Percentiles rank a stretch among this genome's conserved stretches.
phyloP scores from a whole-genome alignment of 1,140 invertebrate genomes.

The Odontomachus brunneus region DNA sequence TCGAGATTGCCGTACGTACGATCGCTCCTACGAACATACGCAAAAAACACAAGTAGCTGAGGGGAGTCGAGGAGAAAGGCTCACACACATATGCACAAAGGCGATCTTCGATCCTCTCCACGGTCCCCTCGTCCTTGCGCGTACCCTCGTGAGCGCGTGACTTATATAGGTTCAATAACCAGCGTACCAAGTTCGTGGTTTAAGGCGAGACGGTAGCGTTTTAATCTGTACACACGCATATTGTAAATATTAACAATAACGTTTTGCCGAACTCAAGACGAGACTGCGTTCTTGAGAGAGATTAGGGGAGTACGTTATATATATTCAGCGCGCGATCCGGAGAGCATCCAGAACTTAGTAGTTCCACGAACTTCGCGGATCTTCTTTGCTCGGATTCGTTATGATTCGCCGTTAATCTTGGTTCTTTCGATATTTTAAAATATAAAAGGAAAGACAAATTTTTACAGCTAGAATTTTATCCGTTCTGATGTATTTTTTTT shows the following conservation, averaged over 20 bases:
- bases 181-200: slow-evolving; percentile 24
- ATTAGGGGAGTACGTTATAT: slow-evolving; percentile 15
- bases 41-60: neutral
- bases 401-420: neutral
- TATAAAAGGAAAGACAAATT: too few relatives aligned
- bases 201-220: slow-evolving; percentile 36
- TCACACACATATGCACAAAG: slow-evolving; percentile 20
- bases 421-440: neutral
- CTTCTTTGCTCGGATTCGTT: neutral
- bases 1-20: slow-evolving; percentile 44
- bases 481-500: too few relatives aligned
- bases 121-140: neutral
- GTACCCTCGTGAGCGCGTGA: slow-evolving; percentile 15
- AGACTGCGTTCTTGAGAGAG: slow-evolving; percentile 21
- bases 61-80: slow-evolving; percentile 28
- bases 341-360: neutral
- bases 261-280: slow-evolving; percentile 38
- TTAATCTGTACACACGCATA: slow-evolving; percentile 53
- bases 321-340: slow-evolving; percentile 11
- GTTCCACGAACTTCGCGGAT: slow-evolving; percentile 5
- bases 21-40: slow-evolving; percentile 31
- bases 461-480: too few relatives aligned
- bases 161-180: slow-evolving; percentile 26
- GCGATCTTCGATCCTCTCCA: slow-evolving; percentile 18
- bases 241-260: slow-evolving; percentile 49